These are phyloP conservation scores for Parelbella ahira DNA, from an alignment of 2,888 invertebrate species.

Conservation along the genomic window DNA sequence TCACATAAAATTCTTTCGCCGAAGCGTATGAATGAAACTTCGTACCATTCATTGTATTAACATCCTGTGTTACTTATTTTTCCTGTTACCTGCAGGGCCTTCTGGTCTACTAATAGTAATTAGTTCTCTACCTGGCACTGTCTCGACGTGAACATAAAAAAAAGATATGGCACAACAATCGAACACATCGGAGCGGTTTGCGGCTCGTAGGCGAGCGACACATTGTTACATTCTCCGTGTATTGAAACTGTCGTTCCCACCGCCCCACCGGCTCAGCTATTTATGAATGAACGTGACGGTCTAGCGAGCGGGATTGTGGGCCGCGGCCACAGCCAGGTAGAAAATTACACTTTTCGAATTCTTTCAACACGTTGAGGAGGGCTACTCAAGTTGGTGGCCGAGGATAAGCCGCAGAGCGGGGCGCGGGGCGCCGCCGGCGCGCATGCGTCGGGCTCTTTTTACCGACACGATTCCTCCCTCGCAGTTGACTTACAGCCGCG, in stretches of 20 bases:
- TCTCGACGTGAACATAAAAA: constrained; percentile 66
- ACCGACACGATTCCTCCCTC: constrained; percentile 69
- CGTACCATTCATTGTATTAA: constrained; percentile 49
- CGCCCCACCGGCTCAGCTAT: constrained; percentile 60
- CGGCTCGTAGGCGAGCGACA: constrained; percentile 47
- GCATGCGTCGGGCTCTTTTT: constrained; percentile 72
- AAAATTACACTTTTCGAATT: constrained; percentile 77
- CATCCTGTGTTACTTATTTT: constrained; percentile 62
- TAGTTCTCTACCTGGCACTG: constrained; percentile 64
- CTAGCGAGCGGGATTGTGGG: constrained; percentile 61
- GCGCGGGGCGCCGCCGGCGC: constrained; percentile 65
- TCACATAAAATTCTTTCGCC: constrained; percentile 34
- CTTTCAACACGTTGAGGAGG: constrained; percentile 72
- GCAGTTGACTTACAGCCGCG: constrained; percentile 70
- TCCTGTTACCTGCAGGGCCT: constrained; percentile 55
- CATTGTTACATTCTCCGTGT: constrained; percentile 41
- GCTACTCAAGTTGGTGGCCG: constrained; percentile 65
- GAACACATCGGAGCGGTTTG: constrained; percentile 57
- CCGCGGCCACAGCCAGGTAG: constrained; percentile 73
- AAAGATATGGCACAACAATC: constrained; percentile 61
- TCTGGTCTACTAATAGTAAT: constrained; percentile 59
- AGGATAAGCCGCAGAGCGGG: constrained; percentile 78
- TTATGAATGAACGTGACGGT: constrained; percentile 79
- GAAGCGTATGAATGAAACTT: constrained; percentile 53
- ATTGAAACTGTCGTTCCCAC: constrained; percentile 51